These are phyloP conservation scores for Oreochromis grahami DNA, from an alignment of 2,797 vertebrate species.

Conservation along the genomic window DNA sequence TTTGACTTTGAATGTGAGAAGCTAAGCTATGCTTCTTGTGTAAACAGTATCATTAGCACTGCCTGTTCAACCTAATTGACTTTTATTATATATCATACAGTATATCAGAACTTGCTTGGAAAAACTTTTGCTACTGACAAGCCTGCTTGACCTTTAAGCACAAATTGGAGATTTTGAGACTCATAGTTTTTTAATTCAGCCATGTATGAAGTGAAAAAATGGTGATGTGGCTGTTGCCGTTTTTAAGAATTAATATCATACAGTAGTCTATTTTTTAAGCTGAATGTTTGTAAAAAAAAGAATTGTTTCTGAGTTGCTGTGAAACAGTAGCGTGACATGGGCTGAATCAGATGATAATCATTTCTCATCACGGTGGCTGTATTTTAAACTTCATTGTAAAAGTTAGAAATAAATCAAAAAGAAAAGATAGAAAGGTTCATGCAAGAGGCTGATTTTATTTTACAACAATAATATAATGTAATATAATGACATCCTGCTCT, in stretches of 20 bases:
- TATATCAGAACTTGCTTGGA: conserved; percentile 4
- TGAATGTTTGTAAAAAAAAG: conserved; percentile 25
- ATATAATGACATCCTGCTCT: conserved; percentile 1
- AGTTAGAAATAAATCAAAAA: conserved; percentile 29
- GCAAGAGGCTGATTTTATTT: conserved; percentile 34
- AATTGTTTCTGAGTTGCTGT: conserved; percentile 62
- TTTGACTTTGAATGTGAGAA: conserved; percentile 72
- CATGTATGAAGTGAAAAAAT: conserved; percentile 14
- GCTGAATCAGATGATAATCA: conserved; percentile 26
- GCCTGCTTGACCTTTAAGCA: neutral
- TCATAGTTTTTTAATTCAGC: conserved; percentile 26
- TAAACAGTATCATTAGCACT: conserved; percentile 26
- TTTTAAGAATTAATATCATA: conserved; percentile 41
- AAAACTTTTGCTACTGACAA: conserved; percentile 1
- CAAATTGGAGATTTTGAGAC: conserved; percentile 18
- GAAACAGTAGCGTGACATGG: conserved; percentile 45
- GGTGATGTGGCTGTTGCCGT: conserved; percentile 15
- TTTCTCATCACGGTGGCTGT: conserved; percentile 6
- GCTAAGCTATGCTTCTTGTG: conserved; percentile 42
- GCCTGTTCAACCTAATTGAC: conserved; percentile 3
- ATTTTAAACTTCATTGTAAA: conserved; percentile 33
- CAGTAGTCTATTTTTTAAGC: conserved; percentile 39
- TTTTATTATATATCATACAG: conserved; percentile 1
- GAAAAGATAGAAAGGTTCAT: neutral
- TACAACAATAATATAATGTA: neutral